Evolutionary conservation across 2,113 vertebrate genomes (phyloP).

Genomic region (Sigmodon hispidus): DNA sequence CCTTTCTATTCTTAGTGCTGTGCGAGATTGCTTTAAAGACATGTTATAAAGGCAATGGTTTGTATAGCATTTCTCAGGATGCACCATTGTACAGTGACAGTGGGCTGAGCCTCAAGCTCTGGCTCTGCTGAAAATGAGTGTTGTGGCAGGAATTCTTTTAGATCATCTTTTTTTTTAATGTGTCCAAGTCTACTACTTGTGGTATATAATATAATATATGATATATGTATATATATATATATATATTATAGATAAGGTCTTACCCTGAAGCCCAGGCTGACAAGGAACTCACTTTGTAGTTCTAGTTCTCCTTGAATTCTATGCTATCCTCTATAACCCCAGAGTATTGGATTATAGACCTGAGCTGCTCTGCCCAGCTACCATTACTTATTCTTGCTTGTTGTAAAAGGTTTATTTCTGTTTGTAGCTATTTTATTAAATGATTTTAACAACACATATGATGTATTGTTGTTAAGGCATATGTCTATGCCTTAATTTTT

Average conservation of each 20-base stretch:
- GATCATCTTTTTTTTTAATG: background rate
- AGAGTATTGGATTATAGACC: background rate
- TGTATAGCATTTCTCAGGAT: background rate
- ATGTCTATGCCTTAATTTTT: background rate
- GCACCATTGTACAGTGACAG: background rate
- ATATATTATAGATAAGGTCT: background rate
- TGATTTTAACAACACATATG: background rate
- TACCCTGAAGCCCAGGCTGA: background rate
- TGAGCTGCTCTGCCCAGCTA: background rate
- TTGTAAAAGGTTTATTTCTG: background rate
- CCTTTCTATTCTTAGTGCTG: slow-evolving; percentile 11
- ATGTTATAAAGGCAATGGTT: background rate
- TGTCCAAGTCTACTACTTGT: background rate
- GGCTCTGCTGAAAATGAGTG: background rate
- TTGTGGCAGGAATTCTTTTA: background rate
- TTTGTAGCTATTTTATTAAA: background rate
- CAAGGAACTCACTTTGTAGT: background rate
- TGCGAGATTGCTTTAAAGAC: slow-evolving; percentile 22
- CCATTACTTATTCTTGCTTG: background rate
- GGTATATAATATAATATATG: background rate
- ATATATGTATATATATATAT: too few relatives aligned
- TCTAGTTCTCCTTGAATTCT: background rate
- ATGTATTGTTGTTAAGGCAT: too few relatives aligned
- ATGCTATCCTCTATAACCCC: background rate
- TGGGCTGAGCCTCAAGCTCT: background rate